Base-by-base conservation (phyloP, 2,113 vertebrate genomes). In the Amphiprion ocellaris region DNA sequence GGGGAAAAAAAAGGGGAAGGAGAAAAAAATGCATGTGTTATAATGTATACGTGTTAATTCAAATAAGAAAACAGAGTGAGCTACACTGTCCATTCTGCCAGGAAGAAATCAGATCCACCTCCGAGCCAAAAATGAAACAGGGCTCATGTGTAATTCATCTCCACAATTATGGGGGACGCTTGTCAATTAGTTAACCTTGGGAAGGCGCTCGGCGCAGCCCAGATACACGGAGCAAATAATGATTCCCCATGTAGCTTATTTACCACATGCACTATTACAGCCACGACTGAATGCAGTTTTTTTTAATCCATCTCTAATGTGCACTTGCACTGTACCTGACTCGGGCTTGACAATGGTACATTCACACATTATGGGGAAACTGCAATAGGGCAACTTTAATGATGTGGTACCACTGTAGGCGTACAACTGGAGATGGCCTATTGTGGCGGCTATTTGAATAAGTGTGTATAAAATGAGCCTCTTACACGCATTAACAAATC, bases 151-250 rank as follows among this genome's bases (percentile, higher is more conserved):
- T 93, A 93, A 94, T 94, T 94, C 87, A 90, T 93, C 86, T 90
- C 74, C 76, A 90, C 86, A 91, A 91, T 88, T 93, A 94, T 89
- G 82, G 86, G 89, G 78, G 90, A 81, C 85, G 93, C 89, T 90
- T 93, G 91, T 92, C 92, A 94, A 92, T 93, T 92, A 93, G 90
- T 92, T 93, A 94, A 95, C 94, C 94, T 94, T 95, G 92, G 90
- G 85, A 92, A 88, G 87, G 87, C 86, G 77, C 81, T 80, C 50
- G 11, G 80, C 63, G 55, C 77, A 64, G 79, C 83, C 62, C 66
- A 82, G 79, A 81, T 71, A 76, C 82, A 87, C 60, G 63, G 65
- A 37, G 59, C 68, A 74, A 83, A 87, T 77, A 84, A 84, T 63
- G 71, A 82, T 79, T 71, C 65, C n/a, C 71, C 74, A 66, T 81